These are phyloP conservation scores for Ptychobarbus kaznakovi DNA, from an alignment of 2,797 vertebrate genomes.

Conservation along the genomic window DNA sequence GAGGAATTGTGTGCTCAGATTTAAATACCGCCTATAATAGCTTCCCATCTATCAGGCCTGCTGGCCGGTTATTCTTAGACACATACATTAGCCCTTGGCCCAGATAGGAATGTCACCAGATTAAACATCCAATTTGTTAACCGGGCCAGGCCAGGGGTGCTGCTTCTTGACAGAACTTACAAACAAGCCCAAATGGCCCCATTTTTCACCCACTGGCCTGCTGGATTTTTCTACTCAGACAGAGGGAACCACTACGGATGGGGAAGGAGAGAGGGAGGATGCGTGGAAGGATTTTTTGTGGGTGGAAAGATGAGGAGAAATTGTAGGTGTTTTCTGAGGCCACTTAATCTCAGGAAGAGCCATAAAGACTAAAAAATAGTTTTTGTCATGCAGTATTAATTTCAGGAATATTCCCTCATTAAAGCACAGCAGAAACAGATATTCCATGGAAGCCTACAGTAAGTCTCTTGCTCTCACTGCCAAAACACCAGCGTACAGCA, in stretches of 20 bases:
- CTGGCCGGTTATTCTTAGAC: conserved; percentile 70
- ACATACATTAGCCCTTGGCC: conserved; percentile 76
- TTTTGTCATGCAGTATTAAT: conserved; percentile 36
- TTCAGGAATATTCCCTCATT: conserved; percentile 42
- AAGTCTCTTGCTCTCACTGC: neutral
- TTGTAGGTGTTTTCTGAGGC: conserved; percentile 29
- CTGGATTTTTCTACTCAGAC: conserved; percentile 49
- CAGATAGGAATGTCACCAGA: conserved; percentile 76
- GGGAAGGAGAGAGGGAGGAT: neutral
- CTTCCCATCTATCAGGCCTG: conserved; percentile 69
- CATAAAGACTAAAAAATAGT: neutral
- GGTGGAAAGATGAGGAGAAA: conserved; percentile 28
- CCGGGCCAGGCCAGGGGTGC: conserved; percentile 66
- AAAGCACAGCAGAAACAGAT: conserved; percentile 25
- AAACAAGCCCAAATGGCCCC: conserved; percentile 72
- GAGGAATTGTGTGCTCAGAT: conserved; percentile 68
- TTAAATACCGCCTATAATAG: conserved; percentile 73
- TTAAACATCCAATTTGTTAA: conserved; percentile 77
- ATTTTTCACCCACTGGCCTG: conserved; percentile 65
- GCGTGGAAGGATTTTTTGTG: conserved; percentile 13
- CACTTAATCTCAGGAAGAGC: conserved; percentile 26
- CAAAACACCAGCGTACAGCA: neutral
- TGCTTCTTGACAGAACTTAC: conserved; percentile 70
- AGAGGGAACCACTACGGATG: conserved; percentile 2
- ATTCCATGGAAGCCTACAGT: neutral